Evolutionary conservation across 1,140 invertebrate genomes (phyloP).

Genomic region (Cheumatopsyche charites): DNA sequence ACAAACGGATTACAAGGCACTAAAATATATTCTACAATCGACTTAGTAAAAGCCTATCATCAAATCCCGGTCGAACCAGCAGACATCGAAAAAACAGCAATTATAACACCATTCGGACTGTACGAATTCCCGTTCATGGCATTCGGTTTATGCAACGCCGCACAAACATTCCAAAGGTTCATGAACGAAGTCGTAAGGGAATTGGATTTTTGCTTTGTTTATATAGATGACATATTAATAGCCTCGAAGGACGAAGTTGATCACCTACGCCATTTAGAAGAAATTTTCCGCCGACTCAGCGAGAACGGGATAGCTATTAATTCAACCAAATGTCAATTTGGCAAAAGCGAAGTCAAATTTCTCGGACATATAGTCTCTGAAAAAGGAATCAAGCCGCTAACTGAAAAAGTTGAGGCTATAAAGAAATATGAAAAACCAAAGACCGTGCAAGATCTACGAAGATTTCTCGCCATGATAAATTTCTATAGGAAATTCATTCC

Average conservation of each 20-base stretch:
- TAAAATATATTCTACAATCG: conserved; percentile 53
- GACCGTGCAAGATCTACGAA: not conserved
- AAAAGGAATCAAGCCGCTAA: conserved; percentile 37
- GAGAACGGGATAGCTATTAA: conserved; percentile 37
- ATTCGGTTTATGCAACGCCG: conserved; percentile 59
- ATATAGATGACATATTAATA: conserved; percentile 63
- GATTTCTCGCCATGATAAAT: not conserved
- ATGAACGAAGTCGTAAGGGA: conserved; percentile 57
- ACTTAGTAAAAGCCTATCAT: conserved; percentile 58
- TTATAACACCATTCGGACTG: conserved; percentile 54
- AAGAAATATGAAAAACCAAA: not conserved
- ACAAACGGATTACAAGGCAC: not conserved
- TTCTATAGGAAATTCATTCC: not conserved
- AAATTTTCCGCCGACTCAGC: conserved; percentile 46
- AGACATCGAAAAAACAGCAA: conserved; percentile 54
- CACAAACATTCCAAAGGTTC: conserved; percentile 60
- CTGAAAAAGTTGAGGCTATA: not conserved
- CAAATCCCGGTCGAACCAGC: conserved; percentile 53
- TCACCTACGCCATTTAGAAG: conserved; percentile 48
- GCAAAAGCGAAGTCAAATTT: not conserved
- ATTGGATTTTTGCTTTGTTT: conserved; percentile 53
- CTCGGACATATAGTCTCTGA: not conserved
- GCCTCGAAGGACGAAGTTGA: conserved; percentile 49
- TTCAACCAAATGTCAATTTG: not conserved
- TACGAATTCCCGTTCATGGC: conserved; percentile 53